Percentiles rank a stretch among this genome's conserved stretches.
phyloP scores from a whole-genome alignment of 2,888 invertebrate genomes.

The Alitta virens region DNA sequence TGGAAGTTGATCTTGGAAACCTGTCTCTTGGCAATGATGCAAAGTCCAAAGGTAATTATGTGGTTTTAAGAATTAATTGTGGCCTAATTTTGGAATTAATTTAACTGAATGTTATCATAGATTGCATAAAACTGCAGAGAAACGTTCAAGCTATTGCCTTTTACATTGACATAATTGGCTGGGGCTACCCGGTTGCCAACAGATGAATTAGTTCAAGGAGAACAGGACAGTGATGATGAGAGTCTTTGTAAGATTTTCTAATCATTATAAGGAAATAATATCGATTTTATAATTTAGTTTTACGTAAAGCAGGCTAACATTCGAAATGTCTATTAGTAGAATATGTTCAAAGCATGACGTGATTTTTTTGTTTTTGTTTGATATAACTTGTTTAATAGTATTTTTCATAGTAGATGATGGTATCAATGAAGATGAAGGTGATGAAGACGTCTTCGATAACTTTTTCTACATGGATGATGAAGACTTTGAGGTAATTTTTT shows the following conservation, averaged over 20 bases:
- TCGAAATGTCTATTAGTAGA: too few relatives aligned
- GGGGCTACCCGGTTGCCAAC: too few relatives aligned
- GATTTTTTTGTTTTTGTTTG: not conserved
- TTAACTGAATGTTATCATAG: too few relatives aligned
- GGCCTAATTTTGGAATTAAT: too few relatives aligned
- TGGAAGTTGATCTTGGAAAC: slow-evolving; percentile 49
- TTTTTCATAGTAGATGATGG: slow-evolving; percentile 25
- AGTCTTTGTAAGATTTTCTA: slow-evolving; percentile 20
- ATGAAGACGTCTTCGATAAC: slow-evolving; percentile 38
- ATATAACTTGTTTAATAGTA: not conserved
- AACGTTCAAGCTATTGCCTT: too few relatives aligned
- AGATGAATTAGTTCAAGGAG: slow-evolving; percentile 14
- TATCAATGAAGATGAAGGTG: slow-evolving; percentile 14
- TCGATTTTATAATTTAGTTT: too few relatives aligned
- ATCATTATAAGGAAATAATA: too few relatives aligned
- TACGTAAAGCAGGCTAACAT: too few relatives aligned
- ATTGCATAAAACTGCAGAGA: too few relatives aligned
- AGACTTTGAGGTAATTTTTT: slow-evolving; percentile 40
- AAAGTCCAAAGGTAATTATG: not conserved
- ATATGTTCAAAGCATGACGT: too few relatives aligned
- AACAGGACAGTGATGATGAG: slow-evolving; percentile 32
- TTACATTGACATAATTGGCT: too few relatives aligned
- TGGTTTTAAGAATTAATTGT: too few relatives aligned
- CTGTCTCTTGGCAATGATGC: not conserved
- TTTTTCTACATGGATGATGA: slow-evolving; percentile 46